A percentile compares a stretch with the other conserved stretches of the same genome.
Evolutionary conservation across 2,797 vertebrate genomes (phyloP).

Genomic region (Dermochelys coriacea): DNA sequence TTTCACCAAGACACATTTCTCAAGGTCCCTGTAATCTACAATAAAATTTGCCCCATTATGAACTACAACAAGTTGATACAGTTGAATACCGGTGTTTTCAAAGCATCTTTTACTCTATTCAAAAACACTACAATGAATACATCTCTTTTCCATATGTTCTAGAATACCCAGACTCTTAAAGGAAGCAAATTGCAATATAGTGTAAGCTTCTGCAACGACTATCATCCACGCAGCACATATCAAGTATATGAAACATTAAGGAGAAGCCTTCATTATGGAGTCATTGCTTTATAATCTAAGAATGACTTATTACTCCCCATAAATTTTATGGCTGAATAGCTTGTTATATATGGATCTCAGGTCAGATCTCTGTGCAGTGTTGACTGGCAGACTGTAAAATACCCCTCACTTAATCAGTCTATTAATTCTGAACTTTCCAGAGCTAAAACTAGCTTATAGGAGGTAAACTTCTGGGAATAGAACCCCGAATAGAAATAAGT

Average conservation of each 20-base stretch:
- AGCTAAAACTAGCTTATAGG: not conserved
- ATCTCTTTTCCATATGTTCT: not conserved
- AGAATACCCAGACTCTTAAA: not conserved
- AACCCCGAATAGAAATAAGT: not conserved
- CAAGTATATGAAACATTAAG: not conserved
- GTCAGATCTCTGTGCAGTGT: not conserved
- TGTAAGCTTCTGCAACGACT: not conserved
- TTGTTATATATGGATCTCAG: not conserved
- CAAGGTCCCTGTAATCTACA: not conserved
- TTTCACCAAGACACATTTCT: not conserved
- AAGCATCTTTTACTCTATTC: not conserved
- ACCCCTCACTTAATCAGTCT: not conserved
- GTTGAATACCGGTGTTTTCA: not conserved
- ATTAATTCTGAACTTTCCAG: not conserved
- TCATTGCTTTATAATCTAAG: not conserved
- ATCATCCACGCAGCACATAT: not conserved
- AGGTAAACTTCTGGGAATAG: not conserved
- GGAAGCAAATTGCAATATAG: not conserved
- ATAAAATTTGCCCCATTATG: not conserved
- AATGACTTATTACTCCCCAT: not conserved
- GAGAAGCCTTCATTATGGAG: not conserved
- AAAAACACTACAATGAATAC: not conserved
- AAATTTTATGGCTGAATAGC: not conserved
- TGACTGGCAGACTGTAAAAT: not conserved
- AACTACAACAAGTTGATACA: not conserved